Conservation (phyloP, 2,888 invertebrate genomes). For the Lasioglossum leucozonium region DNA sequence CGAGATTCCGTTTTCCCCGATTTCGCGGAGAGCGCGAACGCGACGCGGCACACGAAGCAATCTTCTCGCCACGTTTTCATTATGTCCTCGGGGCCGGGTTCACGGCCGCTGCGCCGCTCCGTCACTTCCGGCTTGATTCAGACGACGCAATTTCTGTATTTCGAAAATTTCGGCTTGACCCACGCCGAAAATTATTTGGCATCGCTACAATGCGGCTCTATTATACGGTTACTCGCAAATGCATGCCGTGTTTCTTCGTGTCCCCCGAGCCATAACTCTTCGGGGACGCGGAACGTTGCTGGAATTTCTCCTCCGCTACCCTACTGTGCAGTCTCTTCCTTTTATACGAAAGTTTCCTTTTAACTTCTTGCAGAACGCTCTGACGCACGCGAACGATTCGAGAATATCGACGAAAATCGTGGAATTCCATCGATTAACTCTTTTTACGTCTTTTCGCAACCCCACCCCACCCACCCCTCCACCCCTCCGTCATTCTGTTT, state of each 20-base stretch:
- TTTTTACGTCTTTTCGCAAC: conserved; percentile 18
- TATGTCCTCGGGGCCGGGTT: neutral
- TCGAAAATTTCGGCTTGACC: conserved; percentile 56
- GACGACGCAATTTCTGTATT: conserved; percentile 56
- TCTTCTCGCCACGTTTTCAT: conserved; percentile 6
- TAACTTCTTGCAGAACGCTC: conserved; percentile 53
- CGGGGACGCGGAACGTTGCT: conserved; percentile 66
- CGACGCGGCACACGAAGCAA: neutral
- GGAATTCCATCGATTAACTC: conserved; percentile 61
- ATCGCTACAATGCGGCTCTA: conserved; percentile 61
- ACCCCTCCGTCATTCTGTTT: neutral
- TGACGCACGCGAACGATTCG: conserved; percentile 57
- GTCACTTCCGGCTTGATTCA: conserved; percentile 33
- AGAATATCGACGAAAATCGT: conserved; percentile 64
- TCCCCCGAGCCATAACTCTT: conserved; percentile 70
- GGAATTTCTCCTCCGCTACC: conserved; percentile 59
- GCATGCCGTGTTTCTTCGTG: conserved; percentile 71
- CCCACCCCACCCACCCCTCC: no score
- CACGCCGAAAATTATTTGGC: conserved; percentile 63
- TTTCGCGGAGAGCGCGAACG: neutral
- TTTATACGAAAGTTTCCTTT: conserved; percentile 64
- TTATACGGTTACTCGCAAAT: conserved; percentile 70
- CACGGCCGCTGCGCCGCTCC: neutral
- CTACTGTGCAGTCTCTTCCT: conserved; percentile 39
- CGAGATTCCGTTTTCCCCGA: neutral